Percentiles rank a stretch among this genome's conserved stretches.
phyloP scores from a whole-genome alignment of 2,113 vertebrate species.

The Crypturellus undulatus region DNA sequence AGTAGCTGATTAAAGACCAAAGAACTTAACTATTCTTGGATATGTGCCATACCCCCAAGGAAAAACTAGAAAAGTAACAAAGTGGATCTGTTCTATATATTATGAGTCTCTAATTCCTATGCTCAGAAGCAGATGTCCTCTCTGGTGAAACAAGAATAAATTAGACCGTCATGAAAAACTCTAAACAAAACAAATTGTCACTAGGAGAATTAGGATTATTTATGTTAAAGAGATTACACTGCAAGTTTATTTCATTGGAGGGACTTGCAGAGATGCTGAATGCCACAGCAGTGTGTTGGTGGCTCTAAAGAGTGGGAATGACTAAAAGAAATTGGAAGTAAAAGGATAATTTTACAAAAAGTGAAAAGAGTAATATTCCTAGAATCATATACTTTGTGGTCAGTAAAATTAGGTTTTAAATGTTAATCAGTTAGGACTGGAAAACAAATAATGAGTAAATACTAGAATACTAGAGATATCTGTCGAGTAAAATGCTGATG shows the following conservation, averaged over 20 bases:
- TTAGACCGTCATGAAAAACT: not conserved
- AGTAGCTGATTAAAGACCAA: not conserved
- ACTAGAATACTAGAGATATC: not conserved
- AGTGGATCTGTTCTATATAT: not conserved
- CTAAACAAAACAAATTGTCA: not conserved
- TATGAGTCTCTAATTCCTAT: not conserved
- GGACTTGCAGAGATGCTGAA: not conserved
- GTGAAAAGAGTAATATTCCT: not conserved
- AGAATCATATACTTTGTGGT: not conserved
- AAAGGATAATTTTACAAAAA: not conserved
- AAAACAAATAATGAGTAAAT: not conserved
- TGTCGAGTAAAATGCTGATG: not conserved
- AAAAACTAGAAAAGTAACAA: not conserved
- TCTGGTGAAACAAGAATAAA: not conserved
- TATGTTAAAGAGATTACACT: not conserved
- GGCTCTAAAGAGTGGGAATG: not conserved
- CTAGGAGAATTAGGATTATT: not conserved
- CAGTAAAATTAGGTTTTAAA: not conserved
- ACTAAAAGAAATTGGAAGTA: not conserved
- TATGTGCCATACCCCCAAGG: not conserved
- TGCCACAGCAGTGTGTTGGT: not conserved
- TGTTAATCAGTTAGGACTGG: not conserved
- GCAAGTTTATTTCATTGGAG: not conserved
- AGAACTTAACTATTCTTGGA: not conserved
- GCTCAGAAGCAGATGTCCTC: not conserved